These are phyloP conservation scores for Iguana delicatissima DNA, from an alignment of 2,797 vertebrate genomes.

Conservation along the genomic window DNA sequence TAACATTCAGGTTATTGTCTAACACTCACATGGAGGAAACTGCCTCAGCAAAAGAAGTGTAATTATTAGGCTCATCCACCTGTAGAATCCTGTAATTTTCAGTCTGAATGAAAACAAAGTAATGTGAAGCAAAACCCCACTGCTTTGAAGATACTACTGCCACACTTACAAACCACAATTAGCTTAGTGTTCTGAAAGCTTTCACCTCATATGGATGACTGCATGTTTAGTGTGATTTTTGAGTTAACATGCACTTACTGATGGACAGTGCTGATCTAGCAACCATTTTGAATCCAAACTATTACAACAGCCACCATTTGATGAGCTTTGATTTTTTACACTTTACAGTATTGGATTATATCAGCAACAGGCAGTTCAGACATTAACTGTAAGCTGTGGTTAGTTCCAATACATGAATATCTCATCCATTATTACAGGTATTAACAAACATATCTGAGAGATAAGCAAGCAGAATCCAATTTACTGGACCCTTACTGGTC, in stretches of 20 bases:
- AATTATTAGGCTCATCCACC: not conserved
- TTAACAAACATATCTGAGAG: not conserved
- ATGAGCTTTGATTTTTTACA: not conserved
- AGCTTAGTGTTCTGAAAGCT: not conserved
- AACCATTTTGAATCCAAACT: constrained; percentile 22
- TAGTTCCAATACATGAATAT: not conserved
- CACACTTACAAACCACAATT: not conserved
- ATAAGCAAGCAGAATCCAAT: not conserved
- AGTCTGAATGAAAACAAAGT: not conserved
- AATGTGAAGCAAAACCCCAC: not conserved
- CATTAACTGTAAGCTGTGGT: not conserved
- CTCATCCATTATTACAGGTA: not conserved
- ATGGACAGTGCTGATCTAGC: not conserved
- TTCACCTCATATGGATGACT: not conserved
- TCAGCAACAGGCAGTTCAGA: not conserved
- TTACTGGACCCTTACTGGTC: not conserved
- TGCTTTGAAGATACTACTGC: not conserved
- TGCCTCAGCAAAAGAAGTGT: not conserved
- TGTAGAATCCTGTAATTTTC: not conserved
- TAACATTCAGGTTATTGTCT: constrained; percentile 7
- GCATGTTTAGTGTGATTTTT: not conserved
- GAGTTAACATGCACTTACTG: not conserved
- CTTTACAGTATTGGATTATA: not conserved
- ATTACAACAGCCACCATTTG: not conserved
- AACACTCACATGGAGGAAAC: not conserved